phyloP scores from a whole-genome alignment of 2,888 invertebrate genomes.

The Polylopha cassiicola region DNA sequence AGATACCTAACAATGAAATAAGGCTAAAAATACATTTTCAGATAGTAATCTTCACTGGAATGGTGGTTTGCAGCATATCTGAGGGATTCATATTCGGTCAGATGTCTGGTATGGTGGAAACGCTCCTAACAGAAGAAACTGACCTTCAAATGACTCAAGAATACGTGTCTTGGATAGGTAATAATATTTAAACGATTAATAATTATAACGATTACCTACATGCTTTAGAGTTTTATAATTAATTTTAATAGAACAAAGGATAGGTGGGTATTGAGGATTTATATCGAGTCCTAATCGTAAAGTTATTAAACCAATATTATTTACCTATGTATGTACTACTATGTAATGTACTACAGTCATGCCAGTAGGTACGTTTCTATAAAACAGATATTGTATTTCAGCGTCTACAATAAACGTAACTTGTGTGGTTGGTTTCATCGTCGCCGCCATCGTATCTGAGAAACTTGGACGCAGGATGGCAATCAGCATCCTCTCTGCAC shows the following conservation, averaged over 20 bases:
- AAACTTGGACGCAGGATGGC: constrained; percentile 21
- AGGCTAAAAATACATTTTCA: too few species aligned
- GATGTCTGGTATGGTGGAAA: neutral
- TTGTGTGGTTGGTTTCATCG: constrained; percentile 20
- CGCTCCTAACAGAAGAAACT: neutral
- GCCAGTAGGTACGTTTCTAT: neutral
- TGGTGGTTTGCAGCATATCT: neutral
- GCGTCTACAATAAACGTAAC: constrained; percentile 25
- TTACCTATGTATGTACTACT: neutral
- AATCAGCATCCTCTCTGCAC: constrained; percentile 18
- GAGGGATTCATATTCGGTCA: neutral
- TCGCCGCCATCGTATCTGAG: constrained; percentile 21
- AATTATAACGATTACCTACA: neutral
- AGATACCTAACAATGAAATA: too few species aligned
- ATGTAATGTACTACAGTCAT: neutral
- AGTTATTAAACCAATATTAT: neutral
- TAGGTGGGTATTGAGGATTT: neutral
- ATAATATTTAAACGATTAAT: neutral
- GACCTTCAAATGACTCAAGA: neutral
- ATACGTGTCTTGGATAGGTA: neutral
- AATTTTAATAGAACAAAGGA: neutral
- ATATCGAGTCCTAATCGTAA: neutral
- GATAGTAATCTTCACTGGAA: neutral
- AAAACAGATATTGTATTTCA: constrained; percentile 11
- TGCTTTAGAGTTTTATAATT: neutral